Evolutionary conservation across 64 coral and sea anemone species (phyloP).

Genomic region (Trachythela sp.): DNA sequence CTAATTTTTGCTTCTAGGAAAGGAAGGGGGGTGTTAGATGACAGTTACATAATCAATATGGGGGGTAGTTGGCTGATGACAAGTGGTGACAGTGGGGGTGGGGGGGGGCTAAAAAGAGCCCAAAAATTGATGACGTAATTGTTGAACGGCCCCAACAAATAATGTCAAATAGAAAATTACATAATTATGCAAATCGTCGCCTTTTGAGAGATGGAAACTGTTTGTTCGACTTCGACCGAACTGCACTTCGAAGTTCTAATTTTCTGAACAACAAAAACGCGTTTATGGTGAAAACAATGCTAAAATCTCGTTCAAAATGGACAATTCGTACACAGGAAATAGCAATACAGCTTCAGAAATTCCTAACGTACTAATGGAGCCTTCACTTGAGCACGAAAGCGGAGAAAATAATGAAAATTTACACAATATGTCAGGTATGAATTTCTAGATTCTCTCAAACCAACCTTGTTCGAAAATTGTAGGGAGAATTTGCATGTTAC

Average conservation of each 20-base stretch:
- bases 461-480: not conserved
- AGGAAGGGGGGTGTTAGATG: too few relatives aligned
- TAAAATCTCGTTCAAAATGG: not conserved
- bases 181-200: not conserved
- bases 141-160: not conserved
- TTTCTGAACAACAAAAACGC: not conserved
- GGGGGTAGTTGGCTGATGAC: too few relatives aligned
- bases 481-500: not conserved
- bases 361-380: not conserved
- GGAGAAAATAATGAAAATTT: not conserved
- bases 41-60: too few relatives aligned
- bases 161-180: not conserved
- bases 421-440: not conserved
- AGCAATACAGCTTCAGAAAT: not conserved
- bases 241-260: not conserved
- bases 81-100: too few relatives aligned
- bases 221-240: not conserved
- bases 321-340: not conserved
- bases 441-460: constrained; percentile 15
- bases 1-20: too few relatives aligned
- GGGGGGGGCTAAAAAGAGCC: too few relatives aligned
- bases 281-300: not conserved
- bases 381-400: not conserved
- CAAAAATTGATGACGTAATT: too few relatives aligned
- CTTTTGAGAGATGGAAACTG: not conserved